Evolutionary conservation across 2,888 invertebrate species (phyloP), one percentile per base, ranked within the genome.

Genomic region (Timema cristinae): DNA sequence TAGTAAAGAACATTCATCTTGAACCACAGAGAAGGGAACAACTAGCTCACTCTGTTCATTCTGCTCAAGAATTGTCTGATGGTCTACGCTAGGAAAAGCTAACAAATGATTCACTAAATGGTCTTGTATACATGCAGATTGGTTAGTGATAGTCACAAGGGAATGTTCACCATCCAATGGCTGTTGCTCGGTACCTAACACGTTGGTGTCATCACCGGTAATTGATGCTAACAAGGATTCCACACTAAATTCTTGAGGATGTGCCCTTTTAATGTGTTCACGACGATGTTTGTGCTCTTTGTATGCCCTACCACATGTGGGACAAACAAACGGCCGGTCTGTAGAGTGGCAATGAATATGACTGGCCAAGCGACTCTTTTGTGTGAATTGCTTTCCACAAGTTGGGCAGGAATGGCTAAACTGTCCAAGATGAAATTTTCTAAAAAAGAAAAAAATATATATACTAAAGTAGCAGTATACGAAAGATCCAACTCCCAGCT

Each of bases 321-420:
- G 50, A 66, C 74, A 74, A 15, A 67, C 71, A 54, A 72, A 73
- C 9, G 72, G 73, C 8, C 71, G 70, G 16, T 73, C 70, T n/a
- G 72, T 54, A 10, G 15, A 59, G 51, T 74, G 74, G 50, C 71
- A 71, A 8, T 73, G 59, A 48, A 70, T 32, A 66, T 74, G 74
- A 6, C 67, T 66, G 13, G 72, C 74, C 59, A 69, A 72, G 32
- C 73, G 74, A 49, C 71, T 71, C 50, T 71, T 70, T 56, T 74
- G 72, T n/a, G 71, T 61, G 50, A 74, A 74, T 16, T 74, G 69
- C 66, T 74, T 74, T 13, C 72, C 72, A 70, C 74, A 74, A 9
- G 71, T 59, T 16, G 47, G 54, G 66, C 74, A 74, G 1, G 71
- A 56, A 50, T 74, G 69, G n/a, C 47, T 71, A 13, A 66, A 74